Evolutionary conservation across 2,113 vertebrate species (phyloP).

Genomic region (Alces alces): DNA sequence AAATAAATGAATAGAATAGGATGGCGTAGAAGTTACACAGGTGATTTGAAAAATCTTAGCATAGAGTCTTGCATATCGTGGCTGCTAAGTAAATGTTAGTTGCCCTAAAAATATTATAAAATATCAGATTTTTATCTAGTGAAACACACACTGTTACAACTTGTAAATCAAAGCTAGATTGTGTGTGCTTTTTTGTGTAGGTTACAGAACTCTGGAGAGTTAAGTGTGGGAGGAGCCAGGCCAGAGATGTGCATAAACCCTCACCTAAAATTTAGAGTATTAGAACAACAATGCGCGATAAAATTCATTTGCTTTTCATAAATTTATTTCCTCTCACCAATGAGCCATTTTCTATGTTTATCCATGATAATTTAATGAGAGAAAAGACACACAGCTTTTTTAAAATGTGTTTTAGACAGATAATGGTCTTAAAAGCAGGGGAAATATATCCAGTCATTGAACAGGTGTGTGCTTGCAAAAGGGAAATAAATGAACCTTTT

Average conservation of each 20-base stretch:
- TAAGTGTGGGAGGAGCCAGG: not conserved
- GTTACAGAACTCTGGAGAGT: not conserved
- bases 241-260: not conserved
- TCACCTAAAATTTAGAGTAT: not conserved
- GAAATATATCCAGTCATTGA: constrained; percentile 41
- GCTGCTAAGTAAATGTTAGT: not conserved
- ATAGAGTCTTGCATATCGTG: not conserved
- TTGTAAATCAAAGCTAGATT: not conserved
- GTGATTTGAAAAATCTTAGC: not conserved
- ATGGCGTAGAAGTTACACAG: not conserved
- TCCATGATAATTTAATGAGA: constrained; percentile 9
- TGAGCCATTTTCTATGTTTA: constrained; percentile 20
- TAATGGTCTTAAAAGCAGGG: constrained; percentile 45
- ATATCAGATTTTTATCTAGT: not conserved
- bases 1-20: not conserved
- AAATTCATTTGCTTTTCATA: not conserved
- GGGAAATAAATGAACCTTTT: constrained; percentile 38
- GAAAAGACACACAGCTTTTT: constrained; percentile 24
- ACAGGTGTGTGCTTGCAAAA: constrained; percentile 21
- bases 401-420: constrained; percentile 24
- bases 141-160: not conserved
- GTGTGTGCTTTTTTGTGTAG: not conserved
- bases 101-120: not conserved
- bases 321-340: constrained; percentile 20
- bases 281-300: not conserved